These are phyloP conservation scores for Agrypnia vestita DNA, from an alignment of 1,140 invertebrate genomes.

Conservation along the genomic window DNA sequence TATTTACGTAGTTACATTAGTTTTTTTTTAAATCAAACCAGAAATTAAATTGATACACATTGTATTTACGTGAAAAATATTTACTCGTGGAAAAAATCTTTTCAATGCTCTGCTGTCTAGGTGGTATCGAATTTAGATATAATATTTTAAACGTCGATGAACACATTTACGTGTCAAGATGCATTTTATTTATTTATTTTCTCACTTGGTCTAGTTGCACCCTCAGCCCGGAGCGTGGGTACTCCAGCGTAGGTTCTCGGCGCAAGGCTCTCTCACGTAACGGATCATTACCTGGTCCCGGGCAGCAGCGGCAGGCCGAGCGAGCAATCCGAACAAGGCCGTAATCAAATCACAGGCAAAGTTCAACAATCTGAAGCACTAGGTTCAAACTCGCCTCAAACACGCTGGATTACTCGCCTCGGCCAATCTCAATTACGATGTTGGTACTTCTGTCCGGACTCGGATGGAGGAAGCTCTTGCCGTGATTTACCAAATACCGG, in stretches of 20 bases:
- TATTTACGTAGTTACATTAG: too few species aligned
- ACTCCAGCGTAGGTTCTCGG: neutral
- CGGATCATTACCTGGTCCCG: slow-evolving; percentile 52
- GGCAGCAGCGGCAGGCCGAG: neutral
- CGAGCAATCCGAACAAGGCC: slow-evolving; percentile 53
- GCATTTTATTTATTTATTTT: too few species aligned
- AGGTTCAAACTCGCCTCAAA: slow-evolving; percentile 17
- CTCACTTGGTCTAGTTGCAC: neutral
- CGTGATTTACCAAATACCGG: slow-evolving; percentile 16
- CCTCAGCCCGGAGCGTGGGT: too few species aligned
- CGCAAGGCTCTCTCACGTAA: slow-evolving; percentile 57
- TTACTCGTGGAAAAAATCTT: too few species aligned
- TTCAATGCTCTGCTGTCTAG: too few species aligned
- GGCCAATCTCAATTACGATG: neutral
- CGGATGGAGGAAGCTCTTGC: neutral
- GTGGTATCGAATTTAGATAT: too few species aligned
- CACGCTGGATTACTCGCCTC: slow-evolving; percentile 9
- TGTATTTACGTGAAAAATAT: too few species aligned
- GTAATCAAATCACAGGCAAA: slow-evolving; percentile 52
- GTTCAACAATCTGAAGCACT: slow-evolving; percentile 31
- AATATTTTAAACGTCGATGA: too few species aligned
- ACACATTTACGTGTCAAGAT: too few species aligned
- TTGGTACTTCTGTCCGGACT: neutral
- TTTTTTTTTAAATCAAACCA: too few species aligned
- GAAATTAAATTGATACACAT: too few species aligned